Percentiles rank a stretch among this genome's conserved stretches.
phyloP scores from a whole-genome alignment of 2,113 vertebrate genomes.

The Pandion haliaetus region DNA sequence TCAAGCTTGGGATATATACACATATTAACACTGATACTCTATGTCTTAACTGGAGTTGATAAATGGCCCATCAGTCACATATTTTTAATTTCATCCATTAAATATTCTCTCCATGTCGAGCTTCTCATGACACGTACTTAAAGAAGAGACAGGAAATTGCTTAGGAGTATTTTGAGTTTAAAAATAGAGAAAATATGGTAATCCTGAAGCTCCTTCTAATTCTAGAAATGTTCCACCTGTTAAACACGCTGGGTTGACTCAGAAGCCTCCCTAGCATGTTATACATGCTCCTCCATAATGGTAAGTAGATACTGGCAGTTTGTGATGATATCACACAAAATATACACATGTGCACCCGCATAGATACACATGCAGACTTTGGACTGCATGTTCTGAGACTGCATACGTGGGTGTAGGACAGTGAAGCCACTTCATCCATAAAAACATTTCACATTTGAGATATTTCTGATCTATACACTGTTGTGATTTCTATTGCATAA shows the following conservation, averaged over 20 bases:
- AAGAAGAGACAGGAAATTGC: neutral
- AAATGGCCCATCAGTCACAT: neutral
- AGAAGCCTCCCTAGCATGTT: neutral
- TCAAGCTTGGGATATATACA: neutral
- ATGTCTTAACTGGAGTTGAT: neutral
- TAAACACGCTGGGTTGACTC: neutral
- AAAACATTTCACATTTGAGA: neutral
- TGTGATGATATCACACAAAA: neutral
- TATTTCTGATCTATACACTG: neutral
- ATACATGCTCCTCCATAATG: neutral
- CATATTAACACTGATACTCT: neutral
- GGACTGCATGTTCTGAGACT: neutral
- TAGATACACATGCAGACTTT: neutral
- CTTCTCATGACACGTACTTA: neutral
- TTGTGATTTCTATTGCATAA: neutral
- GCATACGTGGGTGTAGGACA: neutral
- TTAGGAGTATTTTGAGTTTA: neutral
- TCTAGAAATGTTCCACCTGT: neutral
- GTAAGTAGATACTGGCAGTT: neutral
- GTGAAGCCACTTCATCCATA: neutral
- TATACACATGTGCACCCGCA: rapidly evolving
- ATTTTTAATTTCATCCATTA: neutral
- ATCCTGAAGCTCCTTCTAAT: neutral
- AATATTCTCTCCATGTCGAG: neutral
- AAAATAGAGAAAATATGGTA: neutral